These are phyloP conservation scores for Casuarius casuarius DNA, from an alignment of 2,113 vertebrate genomes.

Conservation along the genomic window DNA sequence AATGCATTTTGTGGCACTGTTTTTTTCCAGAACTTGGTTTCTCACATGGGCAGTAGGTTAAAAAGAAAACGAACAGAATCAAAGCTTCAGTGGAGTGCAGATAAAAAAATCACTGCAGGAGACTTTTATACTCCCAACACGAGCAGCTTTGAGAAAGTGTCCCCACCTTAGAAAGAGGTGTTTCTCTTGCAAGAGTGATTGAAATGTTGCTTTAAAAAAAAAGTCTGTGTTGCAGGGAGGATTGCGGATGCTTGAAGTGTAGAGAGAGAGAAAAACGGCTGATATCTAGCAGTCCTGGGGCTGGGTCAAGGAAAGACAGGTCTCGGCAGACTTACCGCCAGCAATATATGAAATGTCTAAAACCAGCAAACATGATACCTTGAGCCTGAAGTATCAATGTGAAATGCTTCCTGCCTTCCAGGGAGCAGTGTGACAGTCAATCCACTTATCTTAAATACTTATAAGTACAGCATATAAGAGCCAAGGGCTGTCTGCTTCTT, in stretches of 20 bases:
- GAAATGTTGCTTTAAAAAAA: neutral
- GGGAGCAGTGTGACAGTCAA: fast-evolving
- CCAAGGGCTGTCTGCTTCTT: neutral
- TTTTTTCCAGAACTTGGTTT: neutral
- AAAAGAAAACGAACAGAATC: neutral
- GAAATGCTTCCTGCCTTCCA: neutral
- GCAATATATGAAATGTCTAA: neutral
- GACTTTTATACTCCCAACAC: neutral
- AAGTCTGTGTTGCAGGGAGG: neutral
- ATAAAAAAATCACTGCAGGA: neutral
- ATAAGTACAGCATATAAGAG: fast-evolving
- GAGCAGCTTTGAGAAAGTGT: constrained; percentile 11
- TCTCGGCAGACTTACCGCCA: neutral
- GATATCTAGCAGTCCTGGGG: neutral
- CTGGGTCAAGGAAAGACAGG: neutral
- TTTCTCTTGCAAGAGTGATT: neutral
- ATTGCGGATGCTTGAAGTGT: neutral
- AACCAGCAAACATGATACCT: neutral
- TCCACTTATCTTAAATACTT: neutral
- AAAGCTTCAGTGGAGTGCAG: neutral
- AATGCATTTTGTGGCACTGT: neutral
- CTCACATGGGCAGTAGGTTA: neutral
- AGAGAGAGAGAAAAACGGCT: neutral
- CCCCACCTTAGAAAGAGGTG: neutral
- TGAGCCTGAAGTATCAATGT: neutral